Evolutionary conservation across 2,797 vertebrate species (phyloP).

Genomic region (Pelochelys cantorii): DNA sequence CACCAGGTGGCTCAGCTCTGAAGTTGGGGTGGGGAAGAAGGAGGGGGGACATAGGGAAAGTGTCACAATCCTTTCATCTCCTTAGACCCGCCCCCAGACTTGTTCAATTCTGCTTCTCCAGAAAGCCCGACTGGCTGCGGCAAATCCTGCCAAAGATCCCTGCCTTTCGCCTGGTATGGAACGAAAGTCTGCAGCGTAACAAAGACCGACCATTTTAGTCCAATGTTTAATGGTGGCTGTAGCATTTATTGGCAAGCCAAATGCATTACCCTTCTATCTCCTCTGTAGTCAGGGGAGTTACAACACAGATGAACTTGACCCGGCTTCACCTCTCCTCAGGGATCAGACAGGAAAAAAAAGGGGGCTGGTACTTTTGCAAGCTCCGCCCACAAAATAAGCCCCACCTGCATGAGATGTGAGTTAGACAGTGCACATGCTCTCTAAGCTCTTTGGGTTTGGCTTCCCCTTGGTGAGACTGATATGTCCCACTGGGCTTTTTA

Average conservation of each 20-base stretch:
- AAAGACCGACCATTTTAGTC: background rate
- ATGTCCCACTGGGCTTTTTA: background rate
- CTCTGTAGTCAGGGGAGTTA: background rate
- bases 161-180: background rate
- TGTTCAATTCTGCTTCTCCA: background rate
- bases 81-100: background rate
- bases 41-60: background rate
- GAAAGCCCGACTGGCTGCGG: background rate
- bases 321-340: background rate
- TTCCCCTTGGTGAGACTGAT: background rate
- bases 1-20: background rate
- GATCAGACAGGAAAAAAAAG: background rate
- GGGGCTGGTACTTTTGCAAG: background rate
- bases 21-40: no score
- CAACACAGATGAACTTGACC: background rate
- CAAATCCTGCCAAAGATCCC: background rate
- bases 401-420: background rate
- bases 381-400: background rate
- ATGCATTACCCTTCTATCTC: background rate
- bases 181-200: background rate
- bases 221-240: background rate
- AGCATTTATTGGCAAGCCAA: background rate
- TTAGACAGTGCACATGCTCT: background rate
- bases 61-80: background rate
- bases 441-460: background rate